Evolutionary conservation across 2,888 invertebrate genomes (phyloP).

Genomic region (Taenaris catops): DNA sequence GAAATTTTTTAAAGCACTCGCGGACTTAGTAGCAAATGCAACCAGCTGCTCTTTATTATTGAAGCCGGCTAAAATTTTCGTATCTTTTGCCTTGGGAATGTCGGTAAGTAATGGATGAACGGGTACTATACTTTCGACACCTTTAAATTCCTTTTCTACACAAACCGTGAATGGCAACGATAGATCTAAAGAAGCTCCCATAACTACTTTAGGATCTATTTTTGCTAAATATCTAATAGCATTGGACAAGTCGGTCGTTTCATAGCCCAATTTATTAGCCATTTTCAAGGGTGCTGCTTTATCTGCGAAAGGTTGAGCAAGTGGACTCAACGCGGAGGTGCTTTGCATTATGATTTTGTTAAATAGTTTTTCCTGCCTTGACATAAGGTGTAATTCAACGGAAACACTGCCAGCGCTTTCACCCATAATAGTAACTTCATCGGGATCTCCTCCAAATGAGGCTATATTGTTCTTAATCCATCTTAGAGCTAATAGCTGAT

Average conservation of each 20-base stretch:
- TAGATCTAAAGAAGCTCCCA: slow-evolving; percentile 16
- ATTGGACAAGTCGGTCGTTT: slow-evolving; percentile 24
- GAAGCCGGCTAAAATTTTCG: slow-evolving; percentile 33
- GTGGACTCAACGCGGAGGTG: slow-evolving; percentile 25
- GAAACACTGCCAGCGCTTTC: slow-evolving; percentile 34
- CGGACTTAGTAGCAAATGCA: not conserved
- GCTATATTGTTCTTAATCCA: slow-evolving; percentile 48
- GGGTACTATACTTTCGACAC: slow-evolving; percentile 27
- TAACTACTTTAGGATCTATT: slow-evolving; percentile 12
- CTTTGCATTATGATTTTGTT: slow-evolving; percentile 33
- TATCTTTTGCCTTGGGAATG: slow-evolving; percentile 33
- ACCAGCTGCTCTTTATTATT: slow-evolving; percentile 20
- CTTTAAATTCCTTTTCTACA: slow-evolving; percentile 23
- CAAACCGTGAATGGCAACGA: slow-evolving; percentile 15
- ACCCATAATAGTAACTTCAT: slow-evolving; percentile 33
- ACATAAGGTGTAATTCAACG: slow-evolving; percentile 31
- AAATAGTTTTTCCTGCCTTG: slow-evolving; percentile 29
- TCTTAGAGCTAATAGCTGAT: slow-evolving; percentile 41
- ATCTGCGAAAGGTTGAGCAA: slow-evolving; percentile 23
- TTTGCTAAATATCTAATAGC: slow-evolving; percentile 27
- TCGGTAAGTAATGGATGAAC: slow-evolving; percentile 33
- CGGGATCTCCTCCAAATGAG: slow-evolving; percentile 33
- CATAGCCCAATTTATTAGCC: slow-evolving; percentile 28
- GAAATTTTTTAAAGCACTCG: slow-evolving; percentile 1
- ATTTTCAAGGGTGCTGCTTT: slow-evolving; percentile 23